Percentiles rank a stretch among this genome's conserved stretches.
Conservation (phyloP, 2,888 invertebrate species). For the Molanna angustata region DNA sequence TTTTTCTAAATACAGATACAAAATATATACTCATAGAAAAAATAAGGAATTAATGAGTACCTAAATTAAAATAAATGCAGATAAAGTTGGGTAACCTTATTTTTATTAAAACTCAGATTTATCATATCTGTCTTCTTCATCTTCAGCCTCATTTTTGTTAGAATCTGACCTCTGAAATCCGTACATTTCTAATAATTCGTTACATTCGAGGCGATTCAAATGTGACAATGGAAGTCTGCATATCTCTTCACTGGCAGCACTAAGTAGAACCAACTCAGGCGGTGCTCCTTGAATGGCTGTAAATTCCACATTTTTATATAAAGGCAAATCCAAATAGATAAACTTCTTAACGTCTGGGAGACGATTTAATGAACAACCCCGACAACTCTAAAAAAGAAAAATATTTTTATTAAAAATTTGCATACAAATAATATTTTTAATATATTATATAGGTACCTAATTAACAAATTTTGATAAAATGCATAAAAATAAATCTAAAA, state of each 20-base stretch:
- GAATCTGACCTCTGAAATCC: constrained; percentile 46
- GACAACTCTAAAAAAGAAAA: constrained; percentile 58
- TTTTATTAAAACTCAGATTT: constrained; percentile 13
- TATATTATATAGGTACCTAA: not conserved
- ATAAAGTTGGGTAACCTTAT: not conserved
- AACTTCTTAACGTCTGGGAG: constrained; percentile 65
- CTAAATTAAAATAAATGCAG: no score
- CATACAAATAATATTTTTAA: not conserved
- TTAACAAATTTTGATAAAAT: no score
- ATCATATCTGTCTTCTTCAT: not conserved
- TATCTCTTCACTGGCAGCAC: constrained; percentile 56
- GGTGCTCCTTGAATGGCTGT: constrained; percentile 64
- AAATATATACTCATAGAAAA: no score
- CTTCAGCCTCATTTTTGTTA: constrained; percentile 2
- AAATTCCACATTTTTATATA: constrained; percentile 59
- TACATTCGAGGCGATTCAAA: constrained; percentile 63
- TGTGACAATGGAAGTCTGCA: constrained; percentile 60
- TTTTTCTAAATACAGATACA: no score
- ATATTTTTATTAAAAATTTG: not conserved
- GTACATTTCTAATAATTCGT: constrained; percentile 57
- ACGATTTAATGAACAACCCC: constrained; percentile 65
- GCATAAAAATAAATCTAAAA: no score
- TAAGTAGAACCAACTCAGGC: constrained; percentile 62
- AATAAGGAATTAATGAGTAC: no score
- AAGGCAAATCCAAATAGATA: constrained; percentile 65